Conservation (phyloP, 2,797 vertebrate genomes). For the Labroides dimidiatus region DNA sequence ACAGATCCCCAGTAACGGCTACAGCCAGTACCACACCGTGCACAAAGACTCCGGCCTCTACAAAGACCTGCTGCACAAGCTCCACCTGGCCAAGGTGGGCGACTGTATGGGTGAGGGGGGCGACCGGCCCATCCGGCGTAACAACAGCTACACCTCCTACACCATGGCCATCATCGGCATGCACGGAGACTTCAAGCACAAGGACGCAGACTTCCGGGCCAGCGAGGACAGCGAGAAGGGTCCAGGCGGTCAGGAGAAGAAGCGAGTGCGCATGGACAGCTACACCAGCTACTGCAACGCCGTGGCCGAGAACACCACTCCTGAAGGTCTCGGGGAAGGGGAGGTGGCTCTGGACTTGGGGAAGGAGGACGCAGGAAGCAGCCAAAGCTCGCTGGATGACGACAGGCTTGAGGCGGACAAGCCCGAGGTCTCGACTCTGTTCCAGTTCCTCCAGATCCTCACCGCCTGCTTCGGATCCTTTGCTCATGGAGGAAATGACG, state of each 20-base stretch:
- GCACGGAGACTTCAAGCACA: constrained; percentile 86
- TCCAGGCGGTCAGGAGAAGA: constrained; percentile 79
- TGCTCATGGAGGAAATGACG: constrained; percentile 97
- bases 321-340: constrained; percentile 72
- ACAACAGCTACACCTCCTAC: constrained; percentile 99
- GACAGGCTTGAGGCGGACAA: constrained; percentile 91
- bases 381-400: constrained; percentile 87
- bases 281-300: constrained; percentile 99
- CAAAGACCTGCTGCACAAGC: constrained; percentile 96
- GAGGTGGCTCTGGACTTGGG: constrained; percentile 85
- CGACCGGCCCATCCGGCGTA: constrained; percentile 93
- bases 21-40: constrained; percentile 97
- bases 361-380: constrained; percentile 82
- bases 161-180: constrained; percentile 99
- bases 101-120: constrained; percentile 96
- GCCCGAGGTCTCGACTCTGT: constrained; percentile 92
- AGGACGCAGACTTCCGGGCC: constrained; percentile 73
- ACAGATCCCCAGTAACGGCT: constrained; percentile 88
- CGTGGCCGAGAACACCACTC: constrained; percentile 88
- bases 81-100: constrained; percentile 95
- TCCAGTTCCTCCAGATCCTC: constrained; percentile 98
- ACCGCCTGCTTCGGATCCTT: constrained; percentile 99
- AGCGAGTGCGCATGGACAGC: constrained; percentile 96
- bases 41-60: constrained; percentile 98
- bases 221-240: constrained; percentile 85